phyloP scores from a whole-genome alignment of 2,113 vertebrate genomes.

The Thermophis baileyi region DNA sequence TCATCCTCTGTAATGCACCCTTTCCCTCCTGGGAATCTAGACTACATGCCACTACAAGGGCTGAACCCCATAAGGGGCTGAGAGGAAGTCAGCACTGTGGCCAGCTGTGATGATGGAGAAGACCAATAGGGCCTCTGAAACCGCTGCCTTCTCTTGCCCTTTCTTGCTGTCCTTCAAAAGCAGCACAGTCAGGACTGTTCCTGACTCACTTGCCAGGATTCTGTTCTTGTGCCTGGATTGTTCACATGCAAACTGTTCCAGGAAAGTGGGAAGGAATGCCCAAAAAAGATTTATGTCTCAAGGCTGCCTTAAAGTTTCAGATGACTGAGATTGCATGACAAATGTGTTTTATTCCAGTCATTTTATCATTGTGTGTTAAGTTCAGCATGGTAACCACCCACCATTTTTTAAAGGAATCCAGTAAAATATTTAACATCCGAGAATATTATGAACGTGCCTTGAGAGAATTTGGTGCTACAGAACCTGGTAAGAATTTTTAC shows the following conservation, averaged over 20 bases:
- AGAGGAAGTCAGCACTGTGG: background rate
- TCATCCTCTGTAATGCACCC: too few species aligned
- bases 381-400: background rate
- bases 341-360: background rate
- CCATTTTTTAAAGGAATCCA: conserved; percentile 70
- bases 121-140: background rate
- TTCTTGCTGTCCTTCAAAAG: background rate
- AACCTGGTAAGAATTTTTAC: conserved; percentile 75
- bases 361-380: background rate
- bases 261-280: background rate
- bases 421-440: conserved; percentile 82
- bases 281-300: background rate
- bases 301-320: background rate
- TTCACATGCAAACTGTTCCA: background rate
- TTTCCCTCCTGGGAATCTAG: too few species aligned
- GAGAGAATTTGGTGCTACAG: conserved; percentile 85
- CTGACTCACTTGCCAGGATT: background rate
- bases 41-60: too few species aligned
- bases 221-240: background rate
- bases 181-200: background rate
- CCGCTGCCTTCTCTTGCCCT: background rate
- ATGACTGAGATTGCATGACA: background rate
- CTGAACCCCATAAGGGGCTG: background rate
- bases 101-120: background rate
- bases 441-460: conserved; percentile 92